Base-by-base conservation (phyloP, 2,797 vertebrate genomes). In the Parauchenoglanis ngamensis region DNA sequence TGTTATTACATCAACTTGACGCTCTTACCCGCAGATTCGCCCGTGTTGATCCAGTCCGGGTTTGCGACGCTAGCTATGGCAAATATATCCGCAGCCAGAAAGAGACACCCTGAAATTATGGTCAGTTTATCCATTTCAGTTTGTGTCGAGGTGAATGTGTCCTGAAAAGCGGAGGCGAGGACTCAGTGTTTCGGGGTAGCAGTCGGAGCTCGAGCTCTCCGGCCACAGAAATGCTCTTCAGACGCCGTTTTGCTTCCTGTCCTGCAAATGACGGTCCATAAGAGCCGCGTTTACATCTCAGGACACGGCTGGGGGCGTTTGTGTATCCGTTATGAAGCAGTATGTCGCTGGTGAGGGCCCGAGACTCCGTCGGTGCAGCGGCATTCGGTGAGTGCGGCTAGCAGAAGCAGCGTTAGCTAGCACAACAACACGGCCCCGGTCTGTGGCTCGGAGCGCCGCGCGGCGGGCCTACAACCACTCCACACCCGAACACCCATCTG, bases 11-110 rank as follows among this genome's bases (percentile, higher is more conserved):
- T 40, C 35, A 77, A 52, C 46, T 52, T 67, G 17, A 35, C 52
- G 73, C 4, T 56, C 82, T 96, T 95, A 98, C 98, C 98, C 95
- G 97, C 97, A 89, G 98, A 98, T 95, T 98, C 97, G 90, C 98
- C 98, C 65, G 98, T 99, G 97, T 99, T 99, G 96, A 99, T 98
- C 98, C 98, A 99, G 96, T 99, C 98, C 79, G 98, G 98, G 94
- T 99, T 99, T 86, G 98, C 98, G 93, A 99, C 97, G 94, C 98
- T 99, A 92, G 98, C 98, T 93, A 99, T 98, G 91, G 98, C 98
- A 95, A 99, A 99, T 92, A 99, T 99, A 96, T 99, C 98, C 90
- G 98, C 98, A 88, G 98, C 98, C 97, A 99, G 95, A 94, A 99
- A 99, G 90, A 99, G 97, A 94, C 98, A 99, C 94, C 98, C 98